Conservation (phyloP, 2,888 invertebrate genomes). For the Meandrusa payeni region DNA sequence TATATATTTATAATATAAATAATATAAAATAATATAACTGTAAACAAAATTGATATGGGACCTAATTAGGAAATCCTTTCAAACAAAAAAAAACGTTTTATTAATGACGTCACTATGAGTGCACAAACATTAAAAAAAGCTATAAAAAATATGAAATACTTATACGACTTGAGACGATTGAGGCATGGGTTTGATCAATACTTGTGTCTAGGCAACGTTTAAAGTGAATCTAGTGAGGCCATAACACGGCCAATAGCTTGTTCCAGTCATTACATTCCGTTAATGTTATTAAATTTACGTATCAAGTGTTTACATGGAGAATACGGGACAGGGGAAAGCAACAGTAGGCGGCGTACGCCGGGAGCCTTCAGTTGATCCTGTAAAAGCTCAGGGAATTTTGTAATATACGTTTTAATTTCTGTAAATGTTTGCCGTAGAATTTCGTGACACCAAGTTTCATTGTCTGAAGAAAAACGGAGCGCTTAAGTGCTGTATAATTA, state of each 20-base stretch:
- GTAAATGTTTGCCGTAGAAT: too few species aligned
- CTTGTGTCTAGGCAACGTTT: background rate
- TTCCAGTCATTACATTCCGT: background rate
- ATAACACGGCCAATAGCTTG: background rate
- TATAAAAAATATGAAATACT: background rate
- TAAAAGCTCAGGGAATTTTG: slow-evolving; percentile 72
- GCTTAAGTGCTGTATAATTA: too few species aligned
- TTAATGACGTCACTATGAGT: too few species aligned
- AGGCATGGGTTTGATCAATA: slow-evolving; percentile 8
- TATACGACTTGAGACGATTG: background rate
- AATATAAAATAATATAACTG: too few species aligned
- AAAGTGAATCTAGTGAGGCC: background rate
- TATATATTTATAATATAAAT: too few species aligned
- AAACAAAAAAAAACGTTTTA: too few species aligned
- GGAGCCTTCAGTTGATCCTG: slow-evolving; percentile 63
- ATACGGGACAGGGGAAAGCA: slow-evolving; percentile 44
- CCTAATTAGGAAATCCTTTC: too few species aligned
- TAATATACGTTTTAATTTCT: slow-evolving; percentile 36
- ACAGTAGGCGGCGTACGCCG: slow-evolving; percentile 47
- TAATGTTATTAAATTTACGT: background rate
- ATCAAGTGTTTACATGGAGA: slow-evolving; percentile 47
- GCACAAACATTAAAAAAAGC: too few species aligned
- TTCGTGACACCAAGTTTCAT: too few species aligned
- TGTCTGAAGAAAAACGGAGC: too few species aligned
- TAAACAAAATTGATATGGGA: too few species aligned